A percentile compares a stretch with the other conserved stretches of the same genome.
Conservation (phyloP, 1,140 invertebrate species). For the Plutomurus gul region DNA sequence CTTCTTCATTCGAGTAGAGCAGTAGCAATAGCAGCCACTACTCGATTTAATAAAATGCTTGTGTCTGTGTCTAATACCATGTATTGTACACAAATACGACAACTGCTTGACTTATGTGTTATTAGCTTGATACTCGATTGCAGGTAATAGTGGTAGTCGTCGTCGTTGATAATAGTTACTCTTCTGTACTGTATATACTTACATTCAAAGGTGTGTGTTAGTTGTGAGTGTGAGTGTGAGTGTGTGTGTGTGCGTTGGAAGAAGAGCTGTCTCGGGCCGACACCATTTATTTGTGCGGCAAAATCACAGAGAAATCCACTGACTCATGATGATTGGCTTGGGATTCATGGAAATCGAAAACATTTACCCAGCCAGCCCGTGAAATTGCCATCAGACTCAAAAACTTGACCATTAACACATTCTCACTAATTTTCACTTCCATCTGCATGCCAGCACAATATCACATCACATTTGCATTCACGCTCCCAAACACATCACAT, state of each 20-base stretch:
- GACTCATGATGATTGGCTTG: constrained; percentile 49
- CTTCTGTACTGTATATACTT: neutral
- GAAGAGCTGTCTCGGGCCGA: constrained; percentile 45
- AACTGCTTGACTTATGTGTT: no score
- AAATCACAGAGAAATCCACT: constrained; percentile 47
- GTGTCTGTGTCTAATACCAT: no score
- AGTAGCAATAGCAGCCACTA: no score
- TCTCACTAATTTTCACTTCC: constrained; percentile 41
- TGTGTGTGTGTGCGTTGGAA: neutral
- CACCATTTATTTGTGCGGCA: constrained; percentile 48
- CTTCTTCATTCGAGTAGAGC: no score
- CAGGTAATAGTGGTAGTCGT: no score
- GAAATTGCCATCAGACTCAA: constrained; percentile 49
- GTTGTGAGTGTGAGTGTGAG: neutral
- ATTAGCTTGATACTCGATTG: no score
- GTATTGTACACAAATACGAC: no score
- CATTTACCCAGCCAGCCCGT: constrained; percentile 41
- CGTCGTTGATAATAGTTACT: no score
- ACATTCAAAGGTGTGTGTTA: neutral
- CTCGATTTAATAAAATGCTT: no score
- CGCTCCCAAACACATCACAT: neutral
- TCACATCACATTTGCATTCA: constrained; percentile 3
- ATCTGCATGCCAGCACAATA: constrained; percentile 15
- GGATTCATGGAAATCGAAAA: constrained; percentile 50
- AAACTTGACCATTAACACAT: constrained; percentile 51